Evolutionary conservation across 2,888 invertebrate genomes (phyloP).

Genomic region (Epirrhoe tristata): DNA sequence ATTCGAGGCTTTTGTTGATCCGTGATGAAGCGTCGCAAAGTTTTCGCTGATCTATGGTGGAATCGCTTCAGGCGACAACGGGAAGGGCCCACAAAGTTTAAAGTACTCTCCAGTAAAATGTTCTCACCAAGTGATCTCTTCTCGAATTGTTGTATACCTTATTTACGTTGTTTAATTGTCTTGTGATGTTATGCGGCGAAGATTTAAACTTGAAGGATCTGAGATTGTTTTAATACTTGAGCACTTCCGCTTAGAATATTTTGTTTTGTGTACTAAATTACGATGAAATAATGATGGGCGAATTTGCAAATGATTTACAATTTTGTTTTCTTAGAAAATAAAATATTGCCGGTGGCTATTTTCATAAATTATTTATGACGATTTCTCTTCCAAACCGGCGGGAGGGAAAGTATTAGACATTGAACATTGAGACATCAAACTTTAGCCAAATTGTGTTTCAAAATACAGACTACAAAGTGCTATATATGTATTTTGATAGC

Average conservation of each 20-base stretch:
- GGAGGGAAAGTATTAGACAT: conserved; percentile 17
- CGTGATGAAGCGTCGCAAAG: conserved; percentile 44
- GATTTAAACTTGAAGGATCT: conserved; percentile 39
- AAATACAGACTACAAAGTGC: too few relatives aligned
- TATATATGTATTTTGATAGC: too few relatives aligned
- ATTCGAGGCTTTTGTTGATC: conserved; percentile 13
- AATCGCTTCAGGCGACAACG: conserved; percentile 65
- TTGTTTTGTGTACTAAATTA: conserved; percentile 32
- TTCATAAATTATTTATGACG: conserved; percentile 35
- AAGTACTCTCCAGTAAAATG: conserved; percentile 73
- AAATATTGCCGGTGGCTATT: conserved; percentile 23
- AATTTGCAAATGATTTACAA: background rate
- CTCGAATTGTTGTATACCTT: conserved; percentile 61
- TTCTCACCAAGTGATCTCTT: conserved; percentile 70
- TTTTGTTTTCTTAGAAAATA: conserved; percentile 16
- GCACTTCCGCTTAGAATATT: conserved; percentile 32
- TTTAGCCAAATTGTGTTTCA: too few relatives aligned
- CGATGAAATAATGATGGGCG: conserved; percentile 14
- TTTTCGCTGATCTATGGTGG: conserved; percentile 44
- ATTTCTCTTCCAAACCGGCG: conserved; percentile 8
- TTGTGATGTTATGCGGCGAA: conserved; percentile 46
- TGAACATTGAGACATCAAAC: background rate
- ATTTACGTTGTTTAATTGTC: conserved; percentile 66
- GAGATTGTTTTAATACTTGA: conserved; percentile 35
- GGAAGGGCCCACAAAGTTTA: conserved; percentile 67